Percentiles rank a stretch among this genome's conserved stretches.
Conservation (phyloP, 2,888 invertebrate genomes). For the Rhagophthalmus giganteus region DNA sequence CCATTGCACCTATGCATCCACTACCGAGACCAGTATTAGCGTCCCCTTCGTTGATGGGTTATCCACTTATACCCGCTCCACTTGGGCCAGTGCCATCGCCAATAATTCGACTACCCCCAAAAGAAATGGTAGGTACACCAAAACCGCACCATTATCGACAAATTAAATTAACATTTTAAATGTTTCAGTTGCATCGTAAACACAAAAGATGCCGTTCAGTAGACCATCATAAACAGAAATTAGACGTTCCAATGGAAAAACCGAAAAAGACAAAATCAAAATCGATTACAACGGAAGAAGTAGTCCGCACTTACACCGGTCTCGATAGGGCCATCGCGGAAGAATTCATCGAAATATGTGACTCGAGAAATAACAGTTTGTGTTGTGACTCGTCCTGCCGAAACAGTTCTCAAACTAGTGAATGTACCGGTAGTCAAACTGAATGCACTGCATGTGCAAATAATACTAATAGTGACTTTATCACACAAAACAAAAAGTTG, state of each 20-base stretch:
- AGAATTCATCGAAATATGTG: conserved; percentile 66
- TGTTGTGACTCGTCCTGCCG: conserved; percentile 44
- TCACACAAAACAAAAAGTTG: background rate
- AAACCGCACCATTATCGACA: no score
- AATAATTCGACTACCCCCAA: conserved; percentile 42
- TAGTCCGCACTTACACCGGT: conserved; percentile 64
- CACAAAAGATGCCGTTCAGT: conserved; percentile 47
- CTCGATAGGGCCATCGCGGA: conserved; percentile 66
- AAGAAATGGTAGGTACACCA: conserved; percentile 17
- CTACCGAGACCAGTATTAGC: conserved; percentile 43
- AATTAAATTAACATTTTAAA: no score
- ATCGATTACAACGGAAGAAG: conserved; percentile 57
- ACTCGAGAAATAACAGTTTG: conserved; percentile 57
- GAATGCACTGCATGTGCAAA: conserved; percentile 3
- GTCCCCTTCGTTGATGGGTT: conserved; percentile 38
- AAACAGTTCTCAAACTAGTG: conserved; percentile 34
- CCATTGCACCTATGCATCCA: conserved; percentile 45
- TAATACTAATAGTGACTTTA: conserved; percentile 2
- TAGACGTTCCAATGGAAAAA: conserved; percentile 33
- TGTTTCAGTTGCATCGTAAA: conserved; percentile 48
- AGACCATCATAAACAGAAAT: conserved; percentile 8
- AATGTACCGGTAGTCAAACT: conserved; percentile 18
- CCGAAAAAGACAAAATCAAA: conserved; percentile 40
- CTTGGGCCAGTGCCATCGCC: conserved; percentile 51
- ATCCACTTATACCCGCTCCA: conserved; percentile 52